Conservation (phyloP, 2,797 vertebrate genomes). For the Lateolabrax maculatus region DNA sequence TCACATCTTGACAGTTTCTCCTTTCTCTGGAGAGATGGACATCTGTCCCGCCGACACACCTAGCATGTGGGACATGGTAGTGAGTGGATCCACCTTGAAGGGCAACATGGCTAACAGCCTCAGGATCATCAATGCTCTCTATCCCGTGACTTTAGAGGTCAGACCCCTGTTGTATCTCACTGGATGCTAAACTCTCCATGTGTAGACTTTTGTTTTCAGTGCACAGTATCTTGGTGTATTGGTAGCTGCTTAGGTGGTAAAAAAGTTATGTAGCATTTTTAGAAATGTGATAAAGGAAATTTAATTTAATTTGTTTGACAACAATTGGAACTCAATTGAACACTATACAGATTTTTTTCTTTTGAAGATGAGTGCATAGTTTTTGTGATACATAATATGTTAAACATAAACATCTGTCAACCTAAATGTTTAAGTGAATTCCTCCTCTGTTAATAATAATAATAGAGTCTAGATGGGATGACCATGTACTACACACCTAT, state of each 20-base stretch:
- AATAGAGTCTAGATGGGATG: background rate
- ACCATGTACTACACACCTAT: background rate
- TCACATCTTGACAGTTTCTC: constrained; percentile 89
- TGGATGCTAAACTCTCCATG: background rate
- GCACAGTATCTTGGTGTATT: background rate
- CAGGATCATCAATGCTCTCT: constrained; percentile 87
- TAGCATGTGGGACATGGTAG: constrained; percentile 84
- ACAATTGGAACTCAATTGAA: background rate
- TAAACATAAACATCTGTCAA: background rate
- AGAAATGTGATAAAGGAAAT: background rate
- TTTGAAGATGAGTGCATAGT: background rate
- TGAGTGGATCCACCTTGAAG: constrained; percentile 86
- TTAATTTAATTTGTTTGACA: background rate
- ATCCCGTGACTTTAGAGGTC: constrained; percentile 86
- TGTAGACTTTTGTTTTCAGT: background rate
- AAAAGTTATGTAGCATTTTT: background rate
- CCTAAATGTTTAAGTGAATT: background rate
- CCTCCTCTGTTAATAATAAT: background rate
- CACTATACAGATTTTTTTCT: background rate
- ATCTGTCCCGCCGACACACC: constrained; percentile 88
- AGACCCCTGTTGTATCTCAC: constrained; percentile 38
- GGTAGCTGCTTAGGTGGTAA: background rate
- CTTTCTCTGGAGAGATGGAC: constrained; percentile 92
- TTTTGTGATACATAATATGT: background rate
- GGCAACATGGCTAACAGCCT: constrained; percentile 88